Base-by-base conservation (phyloP, 1,140 invertebrate genomes). In the Zaprionus ghesquierei region DNA sequence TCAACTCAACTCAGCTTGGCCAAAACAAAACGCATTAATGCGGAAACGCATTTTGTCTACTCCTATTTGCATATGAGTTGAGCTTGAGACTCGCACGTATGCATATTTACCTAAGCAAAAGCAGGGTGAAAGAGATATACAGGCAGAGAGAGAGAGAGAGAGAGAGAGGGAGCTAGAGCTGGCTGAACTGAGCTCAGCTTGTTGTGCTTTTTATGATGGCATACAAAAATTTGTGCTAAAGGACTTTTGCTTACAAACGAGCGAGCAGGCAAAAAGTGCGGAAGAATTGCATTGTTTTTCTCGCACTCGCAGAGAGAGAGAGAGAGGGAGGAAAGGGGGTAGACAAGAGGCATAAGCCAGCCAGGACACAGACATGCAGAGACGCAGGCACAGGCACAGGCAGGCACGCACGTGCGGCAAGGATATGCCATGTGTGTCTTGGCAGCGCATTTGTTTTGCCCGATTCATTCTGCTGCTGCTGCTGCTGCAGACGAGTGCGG, bases 231-330 rank as follows among this genome's bases (percentile, higher is more conserved):
- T 70, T 84, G 80, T 69, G 71, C 80, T 69, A 84, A 84, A 82
- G 70, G 73, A 82, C 81, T 71, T 84, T 84, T 85, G 62, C 80
- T 84, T 84, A 85, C 81, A 85, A 84, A 77, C 81, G 80, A 84
- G 81, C 81, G 72, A 84, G 81, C 77, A 72, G 63, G 77, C 64
- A 84, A 84, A 84, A 84, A 80, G 81, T 79, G 81, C 77, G 60
- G 81, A 84, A 84, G 76, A 84, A 84, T 85, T 75, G 81, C 81
- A 84, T 84, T 84, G 80, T 84, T 75, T 62, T 44, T 58, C 38
- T 35, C 3, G 29, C 25, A 6, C 41, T 22, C 22, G 25, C 12
- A 50, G 49, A 38, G 31, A 13, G 9, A 20, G n/a, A 22, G 35
- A 33, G 10, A 35, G n/a, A 10, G 6, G 10, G 10, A n/a, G 12